Base-by-base conservation (phyloP, 2,113 vertebrate genomes). In the Halichoerus grypus region DNA sequence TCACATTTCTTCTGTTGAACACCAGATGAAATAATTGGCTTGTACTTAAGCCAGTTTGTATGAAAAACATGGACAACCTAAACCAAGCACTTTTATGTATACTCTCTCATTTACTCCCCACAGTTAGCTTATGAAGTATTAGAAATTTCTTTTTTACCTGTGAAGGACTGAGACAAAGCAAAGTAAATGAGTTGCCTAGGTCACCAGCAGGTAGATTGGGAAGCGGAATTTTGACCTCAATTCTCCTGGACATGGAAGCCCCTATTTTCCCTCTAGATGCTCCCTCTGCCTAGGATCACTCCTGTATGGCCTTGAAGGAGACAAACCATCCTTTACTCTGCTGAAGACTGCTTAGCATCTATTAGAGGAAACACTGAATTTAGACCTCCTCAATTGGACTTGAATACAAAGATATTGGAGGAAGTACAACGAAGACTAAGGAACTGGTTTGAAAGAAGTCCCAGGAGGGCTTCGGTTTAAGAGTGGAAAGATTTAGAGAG, bases 401-500 rank as follows among this genome's bases (percentile, higher is more conserved):
- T 39, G 57, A 81, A 39, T 59, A 39, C 19, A n/a, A 53, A 95
- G 51, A 61, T 61, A 51, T 2, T 96, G 71, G 95, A 96, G 59
- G 10, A 49, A 79, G 53, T 81, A 81, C 92, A 94, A 87, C 55
- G 39, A 86, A 85, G 46, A 86, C 46, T 65, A 85, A 91, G 93
- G 67, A 55, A 91, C 26, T 11, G 1, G 19, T 77, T 77, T 71
- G 63, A 95, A 94, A 81, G 63, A 74, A 63, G 39, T 77, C 94
- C 42, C 88, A 89, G 13, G 21, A 74, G 89, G 9, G 65, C 55
- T 71, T 31, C 14, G 0, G 18, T 94, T 90, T 71, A 71, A 72
- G 93, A 81, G 46, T n/a, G 18, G 77, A 90, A 80, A 80, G 95
- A 93, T 95, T 80, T 53, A 95, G 69, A 91, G 81, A 94, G 61